phyloP scores from a whole-genome alignment of 2,888 invertebrate species.

The Sipha maydis region DNA sequence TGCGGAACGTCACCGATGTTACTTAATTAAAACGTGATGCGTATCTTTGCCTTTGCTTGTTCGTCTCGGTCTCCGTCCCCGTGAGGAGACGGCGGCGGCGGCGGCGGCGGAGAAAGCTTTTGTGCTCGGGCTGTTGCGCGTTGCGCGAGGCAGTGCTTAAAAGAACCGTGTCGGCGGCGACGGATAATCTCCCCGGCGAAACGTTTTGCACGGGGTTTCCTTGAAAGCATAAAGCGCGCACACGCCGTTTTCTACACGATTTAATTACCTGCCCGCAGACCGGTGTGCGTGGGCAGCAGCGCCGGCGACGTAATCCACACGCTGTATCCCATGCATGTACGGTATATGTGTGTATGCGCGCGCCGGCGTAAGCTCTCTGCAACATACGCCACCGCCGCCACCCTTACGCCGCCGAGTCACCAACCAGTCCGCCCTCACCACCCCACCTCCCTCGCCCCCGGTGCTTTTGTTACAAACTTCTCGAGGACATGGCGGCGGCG shows the following conservation, averaged over 20 bases:
- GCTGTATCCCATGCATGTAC: conserved; percentile 14
- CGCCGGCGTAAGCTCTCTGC: conserved; percentile 46
- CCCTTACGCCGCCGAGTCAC: neutral
- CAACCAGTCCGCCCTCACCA: neutral
- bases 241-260: conserved; percentile 56
- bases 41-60: neutral
- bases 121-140: no score
- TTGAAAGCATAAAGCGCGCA: conserved; percentile 47
- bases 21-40: conserved; percentile 35
- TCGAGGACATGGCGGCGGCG: neutral
- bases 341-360: no score
- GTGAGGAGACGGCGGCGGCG: neutral
- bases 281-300: conserved; percentile 3
- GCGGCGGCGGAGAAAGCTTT: neutral
- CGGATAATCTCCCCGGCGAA: conserved; percentile 51
- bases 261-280: conserved; percentile 60
- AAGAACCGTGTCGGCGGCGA: conserved; percentile 12
- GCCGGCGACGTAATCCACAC: conserved; percentile 46
- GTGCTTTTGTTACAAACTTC: conserved; percentile 53
- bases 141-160: neutral
- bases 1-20: neutral
- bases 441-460: no score
- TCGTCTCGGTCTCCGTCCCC: neutral
- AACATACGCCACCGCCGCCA: neutral
- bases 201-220: conserved; percentile 59